These are phyloP conservation scores for Xyrauchen texanus DNA, from an alignment of 2,113 vertebrate species.

Conservation along the genomic window DNA sequence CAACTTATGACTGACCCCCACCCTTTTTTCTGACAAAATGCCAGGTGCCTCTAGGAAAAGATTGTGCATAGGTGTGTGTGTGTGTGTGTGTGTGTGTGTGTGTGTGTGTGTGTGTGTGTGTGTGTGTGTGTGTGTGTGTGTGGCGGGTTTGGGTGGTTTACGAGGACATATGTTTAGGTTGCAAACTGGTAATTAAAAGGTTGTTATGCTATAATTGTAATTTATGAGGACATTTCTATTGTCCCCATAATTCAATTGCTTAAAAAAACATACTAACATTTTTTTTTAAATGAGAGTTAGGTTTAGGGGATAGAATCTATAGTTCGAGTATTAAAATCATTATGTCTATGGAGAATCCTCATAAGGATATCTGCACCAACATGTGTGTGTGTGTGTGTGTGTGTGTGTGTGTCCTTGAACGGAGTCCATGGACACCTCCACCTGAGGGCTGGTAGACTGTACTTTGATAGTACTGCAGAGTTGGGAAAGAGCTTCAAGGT, in stretches of 20 bases:
- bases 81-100: conserved; percentile 28
- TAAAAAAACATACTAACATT: no score
- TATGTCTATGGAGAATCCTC: no score
- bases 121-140: conserved; percentile 31
- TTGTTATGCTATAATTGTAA: no score
- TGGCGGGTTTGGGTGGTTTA: no score
- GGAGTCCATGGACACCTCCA: conserved; percentile 70
- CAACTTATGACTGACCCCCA: background rate
- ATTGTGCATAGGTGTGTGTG: conserved; percentile 23
- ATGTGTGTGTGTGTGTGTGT: background rate
- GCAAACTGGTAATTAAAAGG: no score
- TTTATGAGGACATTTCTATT: no score
- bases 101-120: conserved; percentile 30
- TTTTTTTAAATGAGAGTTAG: no score
- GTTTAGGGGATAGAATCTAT: no score
- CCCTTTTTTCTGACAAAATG: conserved; percentile 20
- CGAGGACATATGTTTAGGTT: no score
- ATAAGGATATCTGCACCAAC: no score
- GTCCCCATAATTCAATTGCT: background rate
- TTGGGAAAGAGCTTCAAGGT: conserved; percentile 76
- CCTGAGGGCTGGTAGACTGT: conserved; percentile 53
- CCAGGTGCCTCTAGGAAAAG: conserved; percentile 52
- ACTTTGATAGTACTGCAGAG: conserved; percentile 55
- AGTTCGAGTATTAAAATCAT: no score
- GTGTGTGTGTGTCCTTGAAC: conserved; percentile 72